These are phyloP conservation scores for Dunckerocampus dactyliophorus DNA, from an alignment of 2,113 vertebrate genomes.

Conservation along the genomic window DNA sequence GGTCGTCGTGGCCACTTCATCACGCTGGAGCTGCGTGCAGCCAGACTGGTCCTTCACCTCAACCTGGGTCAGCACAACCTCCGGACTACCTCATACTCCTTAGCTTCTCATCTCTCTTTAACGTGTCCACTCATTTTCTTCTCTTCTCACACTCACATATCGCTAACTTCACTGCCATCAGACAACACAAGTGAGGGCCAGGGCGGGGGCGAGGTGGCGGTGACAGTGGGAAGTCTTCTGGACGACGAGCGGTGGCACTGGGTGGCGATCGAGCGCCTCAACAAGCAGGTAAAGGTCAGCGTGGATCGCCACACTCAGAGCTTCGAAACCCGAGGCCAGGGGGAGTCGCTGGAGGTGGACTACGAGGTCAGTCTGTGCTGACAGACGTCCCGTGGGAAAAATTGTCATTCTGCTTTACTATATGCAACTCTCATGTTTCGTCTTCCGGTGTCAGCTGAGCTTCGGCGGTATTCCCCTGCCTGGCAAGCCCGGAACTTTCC, in stretches of 20 bases:
- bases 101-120: no score
- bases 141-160: no score
- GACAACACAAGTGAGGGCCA: slow-evolving; percentile 78
- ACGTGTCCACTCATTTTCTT: no score
- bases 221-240: slow-evolving; percentile 87
- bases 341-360: slow-evolving; percentile 90
- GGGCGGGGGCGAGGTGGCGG: slow-evolving; percentile 69
- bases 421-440: neutral
- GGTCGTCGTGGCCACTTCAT: slow-evolving; percentile 93
- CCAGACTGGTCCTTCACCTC: slow-evolving; percentile 83
- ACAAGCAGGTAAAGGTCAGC: slow-evolving; percentile 93
- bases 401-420: neutral
- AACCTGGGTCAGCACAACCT: slow-evolving; percentile 76
- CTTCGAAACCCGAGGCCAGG: slow-evolving; percentile 85
- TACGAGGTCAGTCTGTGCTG: slow-evolving; percentile 83
- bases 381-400: no score
- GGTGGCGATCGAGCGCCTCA: slow-evolving; percentile 88
- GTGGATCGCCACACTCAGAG: slow-evolving; percentile 87
- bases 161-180: slow-evolving; percentile 36
- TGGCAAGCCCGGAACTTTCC: slow-evolving; percentile 92
- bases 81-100: no score
- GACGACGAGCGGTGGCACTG: slow-evolving; percentile 97
- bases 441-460: slow-evolving; percentile 78
- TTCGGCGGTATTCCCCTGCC: slow-evolving; percentile 96
- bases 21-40: slow-evolving; percentile 88